phyloP scores from a whole-genome alignment of 2,888 invertebrate species.

The Hirtodrosophila trivittata region DNA sequence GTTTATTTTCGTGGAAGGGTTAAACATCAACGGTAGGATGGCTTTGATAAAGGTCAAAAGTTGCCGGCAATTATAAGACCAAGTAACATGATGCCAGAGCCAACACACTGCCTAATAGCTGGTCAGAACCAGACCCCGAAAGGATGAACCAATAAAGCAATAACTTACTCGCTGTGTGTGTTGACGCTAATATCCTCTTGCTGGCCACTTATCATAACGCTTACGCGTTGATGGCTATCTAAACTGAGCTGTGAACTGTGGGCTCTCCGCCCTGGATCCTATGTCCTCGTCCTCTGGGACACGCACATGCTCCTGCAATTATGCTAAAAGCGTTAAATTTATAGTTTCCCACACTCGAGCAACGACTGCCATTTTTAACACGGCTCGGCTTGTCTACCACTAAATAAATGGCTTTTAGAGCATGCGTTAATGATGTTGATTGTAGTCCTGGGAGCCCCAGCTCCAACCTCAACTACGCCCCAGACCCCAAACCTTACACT shows the following conservation, averaged over 20 bases:
- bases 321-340: slow-evolving; percentile 76
- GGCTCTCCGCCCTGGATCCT: neutral
- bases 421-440: slow-evolving; percentile 78
- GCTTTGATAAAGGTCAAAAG: slow-evolving; percentile 62
- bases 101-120: slow-evolving; percentile 36
- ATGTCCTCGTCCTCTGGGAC: slow-evolving; percentile 16
- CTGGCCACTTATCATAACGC: slow-evolving; percentile 73
- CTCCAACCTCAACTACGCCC: neutral
- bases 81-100: slow-evolving; percentile 59
- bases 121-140: neutral
- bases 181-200: slow-evolving; percentile 68
- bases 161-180: slow-evolving; percentile 55
- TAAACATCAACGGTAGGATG: slow-evolving; percentile 44
- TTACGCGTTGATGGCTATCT: slow-evolving; percentile 49
- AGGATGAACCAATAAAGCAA: slow-evolving; percentile 49
- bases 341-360: slow-evolving; percentile 60
- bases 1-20: slow-evolving; percentile 58
- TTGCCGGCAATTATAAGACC: slow-evolving; percentile 58
- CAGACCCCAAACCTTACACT: neutral
- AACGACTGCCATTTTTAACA: slow-evolving; percentile 50
- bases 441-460: slow-evolving; percentile 57
- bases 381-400: slow-evolving; percentile 61
- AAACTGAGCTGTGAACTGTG: neutral
- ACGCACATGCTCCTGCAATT: slow-evolving; percentile 72
- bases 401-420: slow-evolving; percentile 76